These are phyloP conservation scores for Desoria tigrina DNA, from an alignment of 2,888 invertebrate genomes.

Conservation along the genomic window DNA sequence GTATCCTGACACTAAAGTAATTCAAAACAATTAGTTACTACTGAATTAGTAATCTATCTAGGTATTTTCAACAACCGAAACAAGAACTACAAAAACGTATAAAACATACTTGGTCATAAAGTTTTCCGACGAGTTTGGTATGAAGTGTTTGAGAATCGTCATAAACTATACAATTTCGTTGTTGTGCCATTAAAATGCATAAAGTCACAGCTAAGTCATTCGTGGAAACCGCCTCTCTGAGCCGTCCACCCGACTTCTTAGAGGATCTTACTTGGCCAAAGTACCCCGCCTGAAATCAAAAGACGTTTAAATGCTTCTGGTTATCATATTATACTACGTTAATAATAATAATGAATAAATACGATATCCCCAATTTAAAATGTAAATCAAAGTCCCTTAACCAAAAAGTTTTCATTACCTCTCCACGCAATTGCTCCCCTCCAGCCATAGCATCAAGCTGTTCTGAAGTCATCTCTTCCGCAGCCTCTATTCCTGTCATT, in stretches of 20 bases:
- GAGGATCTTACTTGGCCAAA: conserved; percentile 96
- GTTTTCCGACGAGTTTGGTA: conserved; percentile 79
- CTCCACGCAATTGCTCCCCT: conserved; percentile 89
- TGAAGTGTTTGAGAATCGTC: conserved; percentile 77
- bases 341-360: neutral
- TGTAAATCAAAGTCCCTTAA: neutral
- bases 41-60: no score
- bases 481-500: conserved; percentile 98
- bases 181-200: conserved; percentile 93
- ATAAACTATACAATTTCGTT: conserved; percentile 92
- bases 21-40: neutral
- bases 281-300: conserved; percentile 79
- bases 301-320: conserved; percentile 23
- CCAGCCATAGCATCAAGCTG: conserved; percentile 96
- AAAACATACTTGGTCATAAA: conserved; percentile 65
- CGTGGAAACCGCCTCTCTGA: conserved; percentile 92
- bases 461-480: conserved; percentile 92
- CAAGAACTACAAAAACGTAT: neutral
- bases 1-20: conserved; percentile 89
- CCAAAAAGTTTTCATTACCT: conserved; percentile 72
- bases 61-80: no score
- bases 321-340: no score
- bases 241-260: conserved; percentile 87
- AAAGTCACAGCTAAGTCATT: conserved; percentile 90
- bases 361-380: no score